phyloP scores from a whole-genome alignment of 2,797 vertebrate genomes.

The Thunnus albacares region DNA sequence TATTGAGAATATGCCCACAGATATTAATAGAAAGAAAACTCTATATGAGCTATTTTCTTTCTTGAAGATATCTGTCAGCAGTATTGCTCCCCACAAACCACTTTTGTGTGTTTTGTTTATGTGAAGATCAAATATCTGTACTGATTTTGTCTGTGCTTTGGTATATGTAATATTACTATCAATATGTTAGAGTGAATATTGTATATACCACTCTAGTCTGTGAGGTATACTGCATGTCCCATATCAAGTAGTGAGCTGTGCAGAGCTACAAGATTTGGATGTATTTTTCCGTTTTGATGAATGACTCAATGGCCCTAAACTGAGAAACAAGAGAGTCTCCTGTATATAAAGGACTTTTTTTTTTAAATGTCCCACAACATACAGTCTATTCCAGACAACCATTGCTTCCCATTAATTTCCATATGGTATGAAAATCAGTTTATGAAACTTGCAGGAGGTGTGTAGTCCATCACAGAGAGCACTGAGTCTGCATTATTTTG shows the following conservation, averaged over 20 bases:
- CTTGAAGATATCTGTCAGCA: slow-evolving; percentile 61
- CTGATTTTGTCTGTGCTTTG: slow-evolving; percentile 44
- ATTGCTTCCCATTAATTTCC: not conserved
- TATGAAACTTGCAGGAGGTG: slow-evolving; percentile 2
- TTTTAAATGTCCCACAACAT: not conserved
- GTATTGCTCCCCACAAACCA: slow-evolving; percentile 55
- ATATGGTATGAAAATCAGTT: not conserved
- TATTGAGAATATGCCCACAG: slow-evolving; percentile 72
- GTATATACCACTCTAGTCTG: not conserved
- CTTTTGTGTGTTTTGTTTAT: slow-evolving; percentile 35
- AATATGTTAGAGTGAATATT: slow-evolving; percentile 15
- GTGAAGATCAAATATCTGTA: slow-evolving; percentile 48
- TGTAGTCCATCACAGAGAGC: not conserved
- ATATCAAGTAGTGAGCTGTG: not conserved
- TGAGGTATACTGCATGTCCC: slow-evolving; percentile 1
- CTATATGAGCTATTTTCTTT: slow-evolving; percentile 57
- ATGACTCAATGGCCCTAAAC: not conserved
- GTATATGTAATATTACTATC: slow-evolving; percentile 15
- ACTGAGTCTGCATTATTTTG: not conserved
- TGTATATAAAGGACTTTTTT: too few relatives aligned
- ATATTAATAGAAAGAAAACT: slow-evolving; percentile 71
- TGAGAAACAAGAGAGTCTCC: not conserved
- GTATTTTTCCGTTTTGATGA: not conserved
- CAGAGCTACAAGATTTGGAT: not conserved
- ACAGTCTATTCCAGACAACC: not conserved